Evolutionary conservation across 2,797 vertebrate genomes (phyloP), one percentile per base, ranked within the genome.

Genomic region (Taenioides sp.): DNA sequence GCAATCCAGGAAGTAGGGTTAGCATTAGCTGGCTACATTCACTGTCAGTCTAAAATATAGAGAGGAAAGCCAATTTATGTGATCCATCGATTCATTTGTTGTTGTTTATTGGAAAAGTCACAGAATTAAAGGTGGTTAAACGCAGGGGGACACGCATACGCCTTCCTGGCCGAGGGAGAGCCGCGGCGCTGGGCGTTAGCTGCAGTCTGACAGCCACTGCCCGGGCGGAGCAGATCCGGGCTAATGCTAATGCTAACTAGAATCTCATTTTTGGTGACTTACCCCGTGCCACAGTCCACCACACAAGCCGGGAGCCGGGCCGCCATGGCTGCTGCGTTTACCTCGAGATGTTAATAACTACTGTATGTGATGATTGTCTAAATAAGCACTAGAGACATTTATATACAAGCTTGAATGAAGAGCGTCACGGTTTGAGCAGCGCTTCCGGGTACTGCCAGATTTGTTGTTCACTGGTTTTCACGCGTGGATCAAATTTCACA

Each of bases 281-380:
- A 91, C 92, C 92, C 96, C 3, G 96, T 97, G 82, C 97, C 96
- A 71, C 95, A 96, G 89, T 97, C 96, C 23, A 97, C 95, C 76
- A 97, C 96, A 90, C 93, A 97, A 67, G 96, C 95, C 90, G 95
- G 97, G 78, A 97, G 90, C 77, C 88, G 94, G 86, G 88, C 91
- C 82, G 91, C 89, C 91, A 93, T 92, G 74, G 23, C 84, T 17
- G 63, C 73, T 82, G 52, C 71, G 58, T 70, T 74, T 71, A 28
- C 40, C 11, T 79, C 69, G 55, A 16, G 2, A 67, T 25, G 22
- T 31, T 7, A 22, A 67, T 0, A 18, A 74, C 31, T 54, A 31
- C 55, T 22, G 18, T 31, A 25, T 43, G 16, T 6, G 34, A 20
- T 74, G 27, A 77, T 55, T 63, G 14, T 10, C 1, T 67, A 14